These are phyloP conservation scores for Lytechinus variegatus DNA, from an alignment of 35 echinoderm and acorn worm genomes.

Conservation along the genomic window DNA sequence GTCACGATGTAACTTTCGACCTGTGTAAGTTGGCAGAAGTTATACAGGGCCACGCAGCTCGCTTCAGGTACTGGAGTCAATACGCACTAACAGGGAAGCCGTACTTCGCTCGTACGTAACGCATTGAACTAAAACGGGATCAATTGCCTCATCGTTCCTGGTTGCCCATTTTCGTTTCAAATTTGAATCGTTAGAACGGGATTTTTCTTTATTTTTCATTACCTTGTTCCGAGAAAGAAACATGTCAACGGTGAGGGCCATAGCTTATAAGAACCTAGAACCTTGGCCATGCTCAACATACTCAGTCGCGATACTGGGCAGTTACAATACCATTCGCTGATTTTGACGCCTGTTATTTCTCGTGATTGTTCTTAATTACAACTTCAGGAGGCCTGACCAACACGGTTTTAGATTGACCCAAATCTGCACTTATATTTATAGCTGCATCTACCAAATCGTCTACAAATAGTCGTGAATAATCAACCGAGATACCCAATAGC, in stretches of 20 bases:
- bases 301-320: not conserved
- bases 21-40: not conserved
- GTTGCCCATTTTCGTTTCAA: not conserved
- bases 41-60: not conserved
- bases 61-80: not conserved
- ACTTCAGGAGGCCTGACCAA: no score
- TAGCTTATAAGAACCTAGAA: not conserved
- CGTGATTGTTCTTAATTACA: not conserved
- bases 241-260: not conserved
- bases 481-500: not conserved
- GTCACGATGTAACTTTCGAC: not conserved
- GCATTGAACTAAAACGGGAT: not conserved
- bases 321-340: not conserved
- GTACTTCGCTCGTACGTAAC: not conserved
- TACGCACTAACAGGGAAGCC: not conserved
- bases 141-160: not conserved
- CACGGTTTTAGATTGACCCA: not conserved
- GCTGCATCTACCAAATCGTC: not conserved
- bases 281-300: not conserved
- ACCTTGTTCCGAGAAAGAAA: conserved; percentile 2
- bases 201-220: not conserved
- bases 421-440: not conserved
- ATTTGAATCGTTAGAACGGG: not conserved
- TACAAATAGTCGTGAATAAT: not conserved
- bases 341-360: not conserved